phyloP scores from a whole-genome alignment of 2,113 vertebrate species.

The Gobiocypris rarus region DNA sequence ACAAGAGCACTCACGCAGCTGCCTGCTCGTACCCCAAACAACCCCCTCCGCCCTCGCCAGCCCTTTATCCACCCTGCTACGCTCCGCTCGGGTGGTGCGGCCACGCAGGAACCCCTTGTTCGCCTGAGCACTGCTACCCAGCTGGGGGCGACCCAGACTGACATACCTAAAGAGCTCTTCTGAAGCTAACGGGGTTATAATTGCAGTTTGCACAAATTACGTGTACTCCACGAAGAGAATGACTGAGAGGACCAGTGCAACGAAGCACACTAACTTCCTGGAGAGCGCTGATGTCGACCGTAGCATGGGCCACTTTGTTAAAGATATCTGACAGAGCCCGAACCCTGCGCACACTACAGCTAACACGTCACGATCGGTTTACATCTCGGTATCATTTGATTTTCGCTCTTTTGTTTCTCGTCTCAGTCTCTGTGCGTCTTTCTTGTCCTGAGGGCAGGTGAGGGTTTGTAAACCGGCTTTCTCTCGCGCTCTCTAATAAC shows the following conservation, averaged over 20 bases:
- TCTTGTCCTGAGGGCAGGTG: constrained; percentile 31
- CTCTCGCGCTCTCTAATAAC: constrained; percentile 18
- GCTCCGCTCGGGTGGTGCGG: constrained; percentile 52
- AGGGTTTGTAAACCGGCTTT: constrained; percentile 33
- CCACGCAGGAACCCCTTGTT: constrained; percentile 63
- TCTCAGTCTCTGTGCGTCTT: constrained; percentile 18
- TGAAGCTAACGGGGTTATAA: constrained; percentile 24
- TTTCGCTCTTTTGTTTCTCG: constrained; percentile 9
- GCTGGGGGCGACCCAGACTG: constrained; percentile 52
- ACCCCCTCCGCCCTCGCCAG: constrained; percentile 46
- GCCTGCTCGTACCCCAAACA: constrained; percentile 58
- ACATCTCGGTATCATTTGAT: constrained; percentile 26
- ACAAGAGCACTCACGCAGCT: constrained; percentile 78
- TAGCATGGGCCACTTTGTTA: constrained; percentile 25
- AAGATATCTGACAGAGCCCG: constrained; percentile 15
- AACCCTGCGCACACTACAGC: constrained; percentile 23
- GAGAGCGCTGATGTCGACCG: constrained; percentile 31
- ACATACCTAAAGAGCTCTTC: constrained; percentile 32
- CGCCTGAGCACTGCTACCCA: constrained; percentile 46
- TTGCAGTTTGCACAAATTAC: constrained; percentile 5
- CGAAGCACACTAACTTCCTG: constrained; percentile 28
- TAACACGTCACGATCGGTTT: constrained; percentile 29
- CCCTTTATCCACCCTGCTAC: background rate
- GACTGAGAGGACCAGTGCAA: constrained; percentile 13
- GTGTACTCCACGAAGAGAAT: constrained; percentile 17